These are phyloP conservation scores for Sinella curviseta DNA, from an alignment of 1,140 invertebrate genomes.

Conservation along the genomic window DNA sequence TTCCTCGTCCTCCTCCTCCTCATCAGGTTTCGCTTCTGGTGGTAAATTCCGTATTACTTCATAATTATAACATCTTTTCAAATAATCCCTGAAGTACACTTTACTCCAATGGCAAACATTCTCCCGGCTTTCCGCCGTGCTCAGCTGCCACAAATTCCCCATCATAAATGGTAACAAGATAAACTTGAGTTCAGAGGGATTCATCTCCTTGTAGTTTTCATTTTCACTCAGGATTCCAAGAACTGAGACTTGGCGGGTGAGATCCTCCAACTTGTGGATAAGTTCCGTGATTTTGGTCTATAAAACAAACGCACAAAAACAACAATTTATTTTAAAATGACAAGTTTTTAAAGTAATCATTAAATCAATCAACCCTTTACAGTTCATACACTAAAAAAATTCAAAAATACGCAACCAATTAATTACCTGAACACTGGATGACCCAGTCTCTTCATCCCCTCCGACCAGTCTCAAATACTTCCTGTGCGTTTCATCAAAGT, in stretches of 20 bases:
- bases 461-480: neutral
- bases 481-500: constrained; percentile 7
- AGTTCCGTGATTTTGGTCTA: neutral
- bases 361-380: neutral
- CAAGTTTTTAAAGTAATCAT: neutral
- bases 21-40: constrained; percentile 62
- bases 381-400: too few species aligned
- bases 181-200: constrained; percentile 81
- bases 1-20: constrained; percentile 47
- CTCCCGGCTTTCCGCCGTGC: constrained; percentile 64
- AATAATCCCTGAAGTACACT: constrained; percentile 82
- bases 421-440: neutral
- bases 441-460: neutral
- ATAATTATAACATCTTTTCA: constrained; percentile 76
- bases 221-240: constrained; percentile 82
- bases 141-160: constrained; percentile 70
- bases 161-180: constrained; percentile 80
- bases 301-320: neutral
- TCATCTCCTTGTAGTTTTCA: constrained; percentile 81
- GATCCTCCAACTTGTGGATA: constrained; percentile 68
- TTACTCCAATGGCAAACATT: constrained; percentile 72
- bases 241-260: constrained; percentile 74
- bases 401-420: neutral
- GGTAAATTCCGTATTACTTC: constrained; percentile 59
- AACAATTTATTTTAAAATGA: neutral